These are phyloP conservation scores for Sarcophaga variegata DNA, from an alignment of 2,888 invertebrate species.

Conservation along the genomic window DNA sequence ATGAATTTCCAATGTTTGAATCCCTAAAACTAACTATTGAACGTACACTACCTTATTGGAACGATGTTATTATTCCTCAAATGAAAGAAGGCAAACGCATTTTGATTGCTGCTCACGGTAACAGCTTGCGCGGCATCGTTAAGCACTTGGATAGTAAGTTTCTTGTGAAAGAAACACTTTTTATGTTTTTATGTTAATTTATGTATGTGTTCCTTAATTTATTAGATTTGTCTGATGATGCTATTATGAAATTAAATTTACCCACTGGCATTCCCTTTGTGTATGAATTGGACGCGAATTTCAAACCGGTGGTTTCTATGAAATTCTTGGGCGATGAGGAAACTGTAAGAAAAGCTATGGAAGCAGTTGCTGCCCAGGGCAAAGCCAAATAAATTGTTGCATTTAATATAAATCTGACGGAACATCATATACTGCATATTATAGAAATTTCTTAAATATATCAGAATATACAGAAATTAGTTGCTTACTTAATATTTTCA, in stretches of 20 bases:
- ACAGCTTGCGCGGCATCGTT: slow-evolving; percentile 93
- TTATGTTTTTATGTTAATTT: not conserved
- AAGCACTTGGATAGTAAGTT: slow-evolving; percentile 92
- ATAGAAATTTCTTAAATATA: not conserved
- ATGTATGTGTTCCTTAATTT: slow-evolving; percentile 21
- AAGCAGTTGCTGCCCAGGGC: slow-evolving; percentile 90
- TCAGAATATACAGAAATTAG: not conserved
- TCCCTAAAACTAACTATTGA: slow-evolving; percentile 92
- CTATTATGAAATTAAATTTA: slow-evolving; percentile 90
- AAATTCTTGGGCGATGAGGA: slow-evolving; percentile 91
- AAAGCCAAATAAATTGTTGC: slow-evolving; percentile 85
- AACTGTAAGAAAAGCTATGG: slow-evolving; percentile 90
- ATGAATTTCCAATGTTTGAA: slow-evolving; percentile 92
- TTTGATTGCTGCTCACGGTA: slow-evolving; percentile 94
- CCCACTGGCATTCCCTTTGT: slow-evolving; percentile 92
- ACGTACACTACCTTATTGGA: slow-evolving; percentile 94
- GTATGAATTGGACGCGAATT: slow-evolving; percentile 89
- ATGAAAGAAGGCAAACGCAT: slow-evolving; percentile 91
- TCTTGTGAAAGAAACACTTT: not conserved
- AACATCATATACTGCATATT: not conserved
- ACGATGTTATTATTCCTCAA: slow-evolving; percentile 88
- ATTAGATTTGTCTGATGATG: slow-evolving; percentile 87
- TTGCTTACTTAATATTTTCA: slow-evolving; percentile 1
- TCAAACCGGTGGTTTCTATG: slow-evolving; percentile 90
- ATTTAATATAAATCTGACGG: slow-evolving; percentile 40